Evolutionary conservation across 2,888 invertebrate genomes (phyloP).

Genomic region (Drosophila mettleri): DNA sequence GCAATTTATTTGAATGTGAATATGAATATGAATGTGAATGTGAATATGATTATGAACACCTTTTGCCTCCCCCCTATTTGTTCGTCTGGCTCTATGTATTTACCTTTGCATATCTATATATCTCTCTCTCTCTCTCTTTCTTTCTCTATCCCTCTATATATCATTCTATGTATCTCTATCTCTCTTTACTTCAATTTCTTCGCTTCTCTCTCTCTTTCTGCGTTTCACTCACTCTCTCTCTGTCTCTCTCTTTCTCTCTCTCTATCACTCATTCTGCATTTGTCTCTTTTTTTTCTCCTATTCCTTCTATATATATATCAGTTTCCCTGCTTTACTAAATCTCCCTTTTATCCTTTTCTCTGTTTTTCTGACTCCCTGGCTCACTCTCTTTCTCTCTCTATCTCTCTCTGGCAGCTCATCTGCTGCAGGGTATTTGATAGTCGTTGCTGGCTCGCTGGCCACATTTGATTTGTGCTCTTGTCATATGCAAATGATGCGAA

Average conservation of each 20-base stretch:
- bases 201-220: neutral
- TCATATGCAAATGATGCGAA: constrained; percentile 46
- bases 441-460: neutral
- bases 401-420: neutral
- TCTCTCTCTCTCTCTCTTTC: neutral
- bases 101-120: too few relatives aligned
- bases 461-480: constrained; percentile 14
- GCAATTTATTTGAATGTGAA: too few relatives aligned
- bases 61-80: too few relatives aligned
- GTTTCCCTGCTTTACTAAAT: too few relatives aligned
- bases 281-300: too few relatives aligned
- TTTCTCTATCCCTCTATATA: too few relatives aligned
- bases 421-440: constrained; percentile 10
- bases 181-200: neutral
- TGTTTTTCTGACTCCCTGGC: neutral
- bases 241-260: neutral
- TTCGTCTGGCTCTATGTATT: too few relatives aligned
- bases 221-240: neutral
- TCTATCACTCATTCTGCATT: neutral
- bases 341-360: neutral
- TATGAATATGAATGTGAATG: too few relatives aligned
- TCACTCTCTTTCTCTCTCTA: neutral
- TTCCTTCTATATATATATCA: neutral
- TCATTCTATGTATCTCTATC: neutral
- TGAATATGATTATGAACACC: too few relatives aligned